Conservation (phyloP, 2,888 invertebrate species). For the Crematogaster levior region DNA sequence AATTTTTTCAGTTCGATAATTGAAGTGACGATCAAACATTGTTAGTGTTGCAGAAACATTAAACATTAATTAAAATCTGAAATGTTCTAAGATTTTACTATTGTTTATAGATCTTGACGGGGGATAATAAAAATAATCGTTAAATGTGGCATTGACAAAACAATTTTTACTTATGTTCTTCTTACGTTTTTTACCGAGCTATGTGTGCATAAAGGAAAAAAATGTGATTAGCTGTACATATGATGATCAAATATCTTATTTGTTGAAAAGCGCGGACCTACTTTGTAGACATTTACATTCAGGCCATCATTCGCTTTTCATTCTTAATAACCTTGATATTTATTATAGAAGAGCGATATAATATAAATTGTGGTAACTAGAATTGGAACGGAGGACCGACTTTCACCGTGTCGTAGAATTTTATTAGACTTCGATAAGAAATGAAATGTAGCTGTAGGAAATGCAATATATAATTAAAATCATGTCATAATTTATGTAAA, state of each 20-base stretch:
- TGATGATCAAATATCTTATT: not conserved
- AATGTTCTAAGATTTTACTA: not conserved
- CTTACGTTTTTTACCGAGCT: not conserved
- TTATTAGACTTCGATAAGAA: not conserved
- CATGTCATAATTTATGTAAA: no score
- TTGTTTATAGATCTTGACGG: not conserved
- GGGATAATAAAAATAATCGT: not conserved
- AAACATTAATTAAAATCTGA: no score
- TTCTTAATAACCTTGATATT: not conserved
- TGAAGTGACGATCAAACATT: not conserved
- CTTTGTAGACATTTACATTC: not conserved
- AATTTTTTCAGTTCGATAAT: not conserved
- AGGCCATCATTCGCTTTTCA: slow-evolving; percentile 1
- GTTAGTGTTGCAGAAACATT: not conserved
- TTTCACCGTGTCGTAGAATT: slow-evolving; percentile 10
- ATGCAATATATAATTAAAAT: not conserved
- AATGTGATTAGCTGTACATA: not conserved
- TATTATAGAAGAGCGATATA: slow-evolving; percentile 8
- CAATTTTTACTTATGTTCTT: not conserved
- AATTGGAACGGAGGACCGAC: not conserved
- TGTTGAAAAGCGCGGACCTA: slow-evolving; percentile 13
- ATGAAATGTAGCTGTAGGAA: not conserved
- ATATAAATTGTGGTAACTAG: slow-evolving; percentile 10
- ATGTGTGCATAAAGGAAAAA: not conserved
- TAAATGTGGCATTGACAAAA: not conserved